Evolutionary conservation across 2,113 vertebrate genomes (phyloP).

Genomic region (Grallaria varia): DNA sequence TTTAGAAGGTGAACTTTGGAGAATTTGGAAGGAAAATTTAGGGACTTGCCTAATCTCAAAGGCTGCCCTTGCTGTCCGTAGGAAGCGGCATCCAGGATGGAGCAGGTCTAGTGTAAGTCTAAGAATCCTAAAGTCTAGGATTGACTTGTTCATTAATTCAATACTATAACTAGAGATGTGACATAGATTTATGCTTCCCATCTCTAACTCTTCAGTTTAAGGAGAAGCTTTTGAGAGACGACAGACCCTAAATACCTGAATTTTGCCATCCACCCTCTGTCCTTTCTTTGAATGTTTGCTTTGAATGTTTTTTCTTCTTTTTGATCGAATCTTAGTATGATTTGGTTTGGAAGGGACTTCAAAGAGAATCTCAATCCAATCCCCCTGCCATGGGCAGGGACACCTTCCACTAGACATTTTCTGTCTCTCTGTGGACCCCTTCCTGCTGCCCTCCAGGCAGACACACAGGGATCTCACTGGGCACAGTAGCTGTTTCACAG

Average conservation of each 20-base stretch:
- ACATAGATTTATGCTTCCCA: background rate
- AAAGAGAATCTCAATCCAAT: background rate
- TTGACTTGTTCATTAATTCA: background rate
- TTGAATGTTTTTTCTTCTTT: background rate
- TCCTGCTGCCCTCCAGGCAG: background rate
- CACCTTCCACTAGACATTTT: background rate
- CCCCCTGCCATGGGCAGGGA: background rate
- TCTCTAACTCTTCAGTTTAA: background rate
- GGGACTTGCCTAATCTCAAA: background rate
- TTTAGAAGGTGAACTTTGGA: background rate
- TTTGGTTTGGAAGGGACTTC: background rate
- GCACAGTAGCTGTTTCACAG: background rate
- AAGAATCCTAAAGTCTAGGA: background rate
- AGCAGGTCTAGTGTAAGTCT: background rate
- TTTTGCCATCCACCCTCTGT: background rate
- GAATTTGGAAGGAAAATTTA: background rate
- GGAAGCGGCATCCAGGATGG: background rate
- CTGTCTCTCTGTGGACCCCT: fast-evolving
- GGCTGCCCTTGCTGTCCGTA: background rate
- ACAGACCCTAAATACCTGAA: background rate
- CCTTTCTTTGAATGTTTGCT: background rate
- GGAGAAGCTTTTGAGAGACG: background rate
- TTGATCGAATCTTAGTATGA: background rate
- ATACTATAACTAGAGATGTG: background rate
- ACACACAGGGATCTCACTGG: background rate